Conservation (phyloP, 1,140 invertebrate species). For the Trachelipus rathkii region DNA sequence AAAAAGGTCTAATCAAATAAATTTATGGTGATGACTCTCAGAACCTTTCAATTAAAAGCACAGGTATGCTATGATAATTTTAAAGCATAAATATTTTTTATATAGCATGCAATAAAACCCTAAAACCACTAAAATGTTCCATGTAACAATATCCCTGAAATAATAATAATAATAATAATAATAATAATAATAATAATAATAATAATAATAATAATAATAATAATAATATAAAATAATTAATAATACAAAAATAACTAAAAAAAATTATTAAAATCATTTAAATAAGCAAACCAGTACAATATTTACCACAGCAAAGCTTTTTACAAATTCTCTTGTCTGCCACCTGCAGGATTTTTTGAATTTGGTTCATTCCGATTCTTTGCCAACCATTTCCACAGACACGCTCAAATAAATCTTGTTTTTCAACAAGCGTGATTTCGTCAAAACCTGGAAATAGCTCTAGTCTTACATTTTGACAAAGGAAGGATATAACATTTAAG, state of each 20-base stretch:
- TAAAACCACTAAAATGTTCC: too few species aligned
- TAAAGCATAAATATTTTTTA: too few species aligned
- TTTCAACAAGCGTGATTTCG: slow-evolving; percentile 29
- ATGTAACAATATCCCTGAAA: too few species aligned
- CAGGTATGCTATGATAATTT: too few species aligned
- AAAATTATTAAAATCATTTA: background rate
- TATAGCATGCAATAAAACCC: too few species aligned
- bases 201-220: too few species aligned
- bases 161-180: too few species aligned
- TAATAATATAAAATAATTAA: too few species aligned
- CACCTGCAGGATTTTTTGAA: slow-evolving; percentile 27
- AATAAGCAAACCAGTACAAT: background rate
- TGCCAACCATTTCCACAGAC: slow-evolving; percentile 43
- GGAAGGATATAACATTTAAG: background rate
- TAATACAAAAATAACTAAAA: background rate
- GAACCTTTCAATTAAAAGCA: too few species aligned
- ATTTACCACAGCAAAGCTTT: slow-evolving; percentile 38
- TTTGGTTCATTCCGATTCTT: slow-evolving; percentile 23
- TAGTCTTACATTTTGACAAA: slow-evolving; percentile 33
- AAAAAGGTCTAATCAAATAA: too few species aligned
- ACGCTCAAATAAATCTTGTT: slow-evolving; percentile 39
- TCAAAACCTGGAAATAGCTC: slow-evolving; percentile 24
- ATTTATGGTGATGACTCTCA: too few species aligned
- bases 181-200: too few species aligned
- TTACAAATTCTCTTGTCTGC: slow-evolving; percentile 44